A percentile compares a stretch with the other conserved stretches of the same genome.
phyloP scores from a whole-genome alignment of 37 sponge, comb jelly and placozoan genomes.

The Spongilla lacustris region DNA sequence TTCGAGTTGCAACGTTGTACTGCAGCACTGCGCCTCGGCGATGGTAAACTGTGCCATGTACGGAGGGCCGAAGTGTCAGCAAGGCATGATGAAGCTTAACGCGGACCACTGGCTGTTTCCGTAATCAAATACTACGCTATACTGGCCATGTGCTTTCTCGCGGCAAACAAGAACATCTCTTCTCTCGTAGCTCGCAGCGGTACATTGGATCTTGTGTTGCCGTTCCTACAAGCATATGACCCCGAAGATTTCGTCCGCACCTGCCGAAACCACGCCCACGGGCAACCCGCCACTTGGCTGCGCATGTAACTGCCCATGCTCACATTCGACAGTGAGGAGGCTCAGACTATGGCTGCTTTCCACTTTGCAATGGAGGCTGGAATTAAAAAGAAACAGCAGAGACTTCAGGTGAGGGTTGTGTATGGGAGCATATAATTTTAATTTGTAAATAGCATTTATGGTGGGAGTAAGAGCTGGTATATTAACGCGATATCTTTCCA shows the following conservation, averaged over 20 bases:
- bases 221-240: slow-evolving; percentile 35
- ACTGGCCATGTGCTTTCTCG: slow-evolving; percentile 49
- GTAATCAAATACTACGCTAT: slow-evolving; percentile 51
- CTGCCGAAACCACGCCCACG: slow-evolving; percentile 55
- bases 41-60: slow-evolving; percentile 73
- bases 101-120: slow-evolving; percentile 72
- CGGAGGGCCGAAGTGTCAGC: slow-evolving; percentile 25
- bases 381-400: slow-evolving; percentile 51
- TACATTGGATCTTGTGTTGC: slow-evolving; percentile 57
- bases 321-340: slow-evolving; percentile 37
- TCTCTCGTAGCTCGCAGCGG: slow-evolving; percentile 39
- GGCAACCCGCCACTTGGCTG: slow-evolving; percentile 53
- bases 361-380: slow-evolving; percentile 70
- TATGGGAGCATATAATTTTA: too few species aligned
- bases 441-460: too few species aligned
- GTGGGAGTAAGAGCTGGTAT: too few species aligned
- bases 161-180: slow-evolving; percentile 20
- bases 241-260: slow-evolving; percentile 41
- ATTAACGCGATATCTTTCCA: too few species aligned
- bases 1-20: slow-evolving; percentile 4
- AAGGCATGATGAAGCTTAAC: slow-evolving; percentile 19
- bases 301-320: slow-evolving; percentile 35
- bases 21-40: slow-evolving; percentile 62
- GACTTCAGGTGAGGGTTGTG: slow-evolving; percentile 29
- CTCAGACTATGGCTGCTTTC: slow-evolving; percentile 52